Percentiles rank a stretch among this genome's conserved stretches.
Evolutionary conservation across 2,888 invertebrate species (phyloP).

Genomic region (Drosophila pseudotakahashii): DNA sequence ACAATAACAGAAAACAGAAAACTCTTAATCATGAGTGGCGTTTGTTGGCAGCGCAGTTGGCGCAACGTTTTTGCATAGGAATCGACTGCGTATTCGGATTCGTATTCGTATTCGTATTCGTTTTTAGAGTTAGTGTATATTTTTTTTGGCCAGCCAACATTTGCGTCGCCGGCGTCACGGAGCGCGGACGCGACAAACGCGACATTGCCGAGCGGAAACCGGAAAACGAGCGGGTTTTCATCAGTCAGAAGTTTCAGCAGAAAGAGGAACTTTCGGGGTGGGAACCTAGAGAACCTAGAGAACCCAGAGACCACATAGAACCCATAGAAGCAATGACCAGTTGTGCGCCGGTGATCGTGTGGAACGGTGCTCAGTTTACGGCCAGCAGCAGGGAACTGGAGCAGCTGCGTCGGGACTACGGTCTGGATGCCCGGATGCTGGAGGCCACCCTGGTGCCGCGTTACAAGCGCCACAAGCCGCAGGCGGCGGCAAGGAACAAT

Average conservation of each 20-base stretch:
- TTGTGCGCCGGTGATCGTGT: conserved; percentile 72
- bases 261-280: conserved; percentile 22
- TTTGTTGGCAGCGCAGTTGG: conserved; percentile 34
- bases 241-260: not conserved
- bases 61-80: conserved; percentile 46
- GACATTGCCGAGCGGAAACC: conserved; percentile 63
- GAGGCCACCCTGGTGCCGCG: conserved; percentile 79
- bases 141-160: conserved; percentile 75
- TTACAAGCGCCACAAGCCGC: conserved; percentile 70
- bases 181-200: conserved; percentile 72
- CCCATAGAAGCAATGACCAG: conserved; percentile 24
- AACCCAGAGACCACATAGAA: not conserved
- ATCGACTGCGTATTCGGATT: conserved; percentile 25
- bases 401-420: conserved; percentile 76
- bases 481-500: conserved; percentile 77
- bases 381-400: conserved; percentile 79
- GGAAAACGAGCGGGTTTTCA: conserved; percentile 53
- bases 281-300: conserved; percentile 1
- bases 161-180: conserved; percentile 77
- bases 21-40: conserved; percentile 42
- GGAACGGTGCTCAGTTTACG: conserved; percentile 81
- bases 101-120: conserved; percentile 11
- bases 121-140: conserved; percentile 21
- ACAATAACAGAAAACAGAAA: conserved; percentile 29
- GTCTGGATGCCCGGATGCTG: conserved; percentile 78